These are phyloP conservation scores for Podarcis lilfordi DNA, from an alignment of 2,797 vertebrate species.

Conservation along the genomic window DNA sequence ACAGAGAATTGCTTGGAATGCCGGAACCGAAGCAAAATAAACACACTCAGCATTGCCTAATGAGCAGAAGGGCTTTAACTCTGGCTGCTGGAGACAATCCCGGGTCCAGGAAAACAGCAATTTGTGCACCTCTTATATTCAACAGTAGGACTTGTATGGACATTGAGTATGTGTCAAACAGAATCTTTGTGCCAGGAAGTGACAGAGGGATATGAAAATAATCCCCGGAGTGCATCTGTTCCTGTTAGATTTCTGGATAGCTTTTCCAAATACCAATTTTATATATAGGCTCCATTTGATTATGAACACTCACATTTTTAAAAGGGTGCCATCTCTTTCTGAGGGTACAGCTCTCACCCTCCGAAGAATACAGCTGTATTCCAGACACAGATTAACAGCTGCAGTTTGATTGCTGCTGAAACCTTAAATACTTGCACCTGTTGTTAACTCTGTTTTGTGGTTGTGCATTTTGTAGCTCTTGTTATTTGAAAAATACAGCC, in stretches of 20 bases:
- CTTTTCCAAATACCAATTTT: slow-evolving; percentile 10
- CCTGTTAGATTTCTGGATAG: slow-evolving; percentile 28
- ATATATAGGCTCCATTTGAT: slow-evolving; percentile 24
- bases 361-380: slow-evolving; percentile 32
- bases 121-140: neutral
- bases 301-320: slow-evolving; percentile 4
- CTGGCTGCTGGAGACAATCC: neutral
- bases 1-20: neutral
- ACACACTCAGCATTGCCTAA: neutral
- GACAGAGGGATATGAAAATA: slow-evolving; percentile 17
- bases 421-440: slow-evolving; percentile 37
- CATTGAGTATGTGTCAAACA: slow-evolving; percentile 16
- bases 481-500: slow-evolving; percentile 20
- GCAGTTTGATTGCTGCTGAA: slow-evolving; percentile 12
- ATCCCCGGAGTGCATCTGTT: slow-evolving; percentile 22
- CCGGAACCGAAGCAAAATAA: slow-evolving; percentile 32
- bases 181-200: slow-evolving; percentile 23
- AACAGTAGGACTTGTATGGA: slow-evolving; percentile 2
- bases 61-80: neutral
- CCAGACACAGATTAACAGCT: slow-evolving; percentile 40
- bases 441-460: neutral
- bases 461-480: slow-evolving; percentile 27
- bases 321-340: slow-evolving; percentile 30
- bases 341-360: neutral
- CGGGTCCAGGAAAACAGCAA: slow-evolving; percentile 21